Base-by-base conservation (phyloP, 2,113 vertebrate species). In the Microtus oregoni region DNA sequence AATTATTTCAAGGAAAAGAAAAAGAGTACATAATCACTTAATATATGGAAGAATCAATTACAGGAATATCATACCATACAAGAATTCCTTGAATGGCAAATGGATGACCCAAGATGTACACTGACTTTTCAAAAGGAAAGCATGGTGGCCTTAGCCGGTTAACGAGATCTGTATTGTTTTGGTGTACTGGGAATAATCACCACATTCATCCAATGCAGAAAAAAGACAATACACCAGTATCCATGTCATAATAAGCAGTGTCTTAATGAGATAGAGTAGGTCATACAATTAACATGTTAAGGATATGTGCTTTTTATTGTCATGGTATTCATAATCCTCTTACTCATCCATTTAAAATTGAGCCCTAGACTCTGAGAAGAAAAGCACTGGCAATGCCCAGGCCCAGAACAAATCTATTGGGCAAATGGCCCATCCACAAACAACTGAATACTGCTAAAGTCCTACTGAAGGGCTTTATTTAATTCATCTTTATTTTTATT, bases 291-390 rank as follows among this genome's bases (percentile, higher is more conserved):
- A 65, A 47, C 17, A 65, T n/a, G 30, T 63, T 70, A 86, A 83
- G 44, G 7, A 38, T 4, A 38, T 85, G 1, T n/a, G 12, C 24
- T 68, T 89, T 61, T 44, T 70, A 79, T 63, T 81, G 1, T 30
- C 52, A 65, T 50, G 10, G 6, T 83, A 92, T 19, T 89, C 91
- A 61, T 3, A 93, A 70, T 38, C 77, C 15, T 92, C 94, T 83
- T 75, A 82, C 9, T 90, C 77, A 52, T 41, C 35, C 26, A n/a
- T 50, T 96, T 93, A 96, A 96, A 86, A 92, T 22, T 52, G 17
- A 92, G 13, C 35, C 3, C 76, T 92, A 13, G 9, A 75, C 68
- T 92, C 92, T 90, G 14, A 90, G 90, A 92, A 68, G 11, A 88
- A 88, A 94, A 41, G 19, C 52, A 91, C 41, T 67, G 17, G 47